Conservation (phyloP, 2,888 invertebrate species). For the Antitype chi region DNA sequence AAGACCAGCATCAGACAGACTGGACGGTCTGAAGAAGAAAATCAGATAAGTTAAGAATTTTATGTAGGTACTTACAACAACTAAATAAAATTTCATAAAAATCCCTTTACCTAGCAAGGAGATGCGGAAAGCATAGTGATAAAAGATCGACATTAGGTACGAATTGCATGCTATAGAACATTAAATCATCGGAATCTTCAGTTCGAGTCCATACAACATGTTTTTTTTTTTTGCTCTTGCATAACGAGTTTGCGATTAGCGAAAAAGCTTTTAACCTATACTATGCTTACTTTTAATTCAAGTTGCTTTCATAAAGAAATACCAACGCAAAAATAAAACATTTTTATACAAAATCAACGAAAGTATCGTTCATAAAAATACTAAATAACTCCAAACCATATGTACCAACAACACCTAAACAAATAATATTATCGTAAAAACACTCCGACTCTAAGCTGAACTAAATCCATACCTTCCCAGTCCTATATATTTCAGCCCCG, state of each 20-base stretch:
- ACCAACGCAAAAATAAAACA: not conserved
- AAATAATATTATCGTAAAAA: constrained; percentile 40
- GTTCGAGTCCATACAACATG: not conserved
- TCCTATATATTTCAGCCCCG: constrained; percentile 36
- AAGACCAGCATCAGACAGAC: no score
- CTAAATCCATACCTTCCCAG: constrained; percentile 28
- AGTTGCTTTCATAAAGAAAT: not conserved
- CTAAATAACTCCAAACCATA: not conserved
- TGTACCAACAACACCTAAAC: constrained; percentile 24
- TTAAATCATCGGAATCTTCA: not conserved
- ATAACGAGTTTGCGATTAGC: not conserved
- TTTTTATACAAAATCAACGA: not conserved
- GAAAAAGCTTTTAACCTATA: constrained; percentile 6
- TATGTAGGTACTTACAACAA: no score
- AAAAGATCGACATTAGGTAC: no score
- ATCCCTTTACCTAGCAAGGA: no score
- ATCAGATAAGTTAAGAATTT: not conserved
- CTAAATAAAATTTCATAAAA: no score
- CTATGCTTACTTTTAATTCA: constrained; percentile 9
- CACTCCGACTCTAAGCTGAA: constrained; percentile 12
- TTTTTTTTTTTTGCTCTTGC: not conserved
- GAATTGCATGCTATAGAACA: not conserved
- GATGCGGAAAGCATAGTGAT: no score
- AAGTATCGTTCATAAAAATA: constrained; percentile 3
- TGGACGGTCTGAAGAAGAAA: not conserved